These are phyloP conservation scores for Samia ricini DNA, from an alignment of 1,140 invertebrate genomes.

Conservation along the genomic window DNA sequence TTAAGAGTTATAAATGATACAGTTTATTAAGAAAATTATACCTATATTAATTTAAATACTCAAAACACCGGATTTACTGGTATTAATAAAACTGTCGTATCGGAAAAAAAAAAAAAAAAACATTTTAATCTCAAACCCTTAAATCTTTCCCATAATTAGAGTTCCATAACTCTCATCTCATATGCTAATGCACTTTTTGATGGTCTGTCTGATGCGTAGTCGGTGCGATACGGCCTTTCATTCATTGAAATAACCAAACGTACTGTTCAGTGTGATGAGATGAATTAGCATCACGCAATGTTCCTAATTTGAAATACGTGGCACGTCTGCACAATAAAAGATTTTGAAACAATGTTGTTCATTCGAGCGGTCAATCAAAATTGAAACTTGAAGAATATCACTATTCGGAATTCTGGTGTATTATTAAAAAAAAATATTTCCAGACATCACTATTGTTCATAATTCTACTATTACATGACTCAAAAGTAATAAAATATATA, in stretches of 20 bases:
- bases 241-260: neutral
- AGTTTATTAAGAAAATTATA: too few relatives aligned
- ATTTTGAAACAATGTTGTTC: neutral
- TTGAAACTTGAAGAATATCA: too few relatives aligned
- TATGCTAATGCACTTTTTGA: conserved; percentile 45
- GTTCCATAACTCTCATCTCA: conserved; percentile 36
- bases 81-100: conserved; percentile 2
- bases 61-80: too few relatives aligned
- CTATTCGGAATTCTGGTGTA: neutral
- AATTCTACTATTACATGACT: neutral
- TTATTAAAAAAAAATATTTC: neutral
- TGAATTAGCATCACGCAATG: neutral
- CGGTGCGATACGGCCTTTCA: conserved; percentile 23
- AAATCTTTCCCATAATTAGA: conserved; percentile 26
- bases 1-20: too few relatives aligned
- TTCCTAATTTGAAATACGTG: neutral
- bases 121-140: conserved; percentile 27
- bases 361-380: too few relatives aligned
- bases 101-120: conserved; percentile 31
- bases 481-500: neutral
- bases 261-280: neutral
- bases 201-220: conserved; percentile 10
- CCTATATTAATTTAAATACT: too few relatives aligned
- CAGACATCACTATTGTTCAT: too few relatives aligned
- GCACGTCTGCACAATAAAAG: neutral